Percentiles rank a stretch among this genome's conserved stretches.
Evolutionary conservation across 2,888 invertebrate species (phyloP).

Genomic region (Xestia c-nigrum): DNA sequence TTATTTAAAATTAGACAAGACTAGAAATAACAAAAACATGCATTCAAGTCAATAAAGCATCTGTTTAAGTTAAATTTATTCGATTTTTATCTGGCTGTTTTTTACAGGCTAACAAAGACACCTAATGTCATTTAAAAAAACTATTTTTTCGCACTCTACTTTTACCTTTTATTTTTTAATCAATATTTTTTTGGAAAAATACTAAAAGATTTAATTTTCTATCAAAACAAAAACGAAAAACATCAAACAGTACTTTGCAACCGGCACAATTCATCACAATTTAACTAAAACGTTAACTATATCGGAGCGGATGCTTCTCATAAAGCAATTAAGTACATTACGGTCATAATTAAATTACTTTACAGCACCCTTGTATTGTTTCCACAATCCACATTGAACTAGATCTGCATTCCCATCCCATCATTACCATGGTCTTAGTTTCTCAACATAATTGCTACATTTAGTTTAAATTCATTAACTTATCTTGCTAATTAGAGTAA

Average conservation of each 20-base stretch:
- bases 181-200: not conserved
- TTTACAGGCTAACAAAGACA: not conserved
- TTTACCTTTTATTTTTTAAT: not conserved
- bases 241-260: not conserved
- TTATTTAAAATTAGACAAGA: slow-evolving; percentile 29
- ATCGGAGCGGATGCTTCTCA: slow-evolving; percentile 20
- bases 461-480: not conserved
- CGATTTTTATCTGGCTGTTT: not conserved
- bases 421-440: slow-evolving; percentile 8
- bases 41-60: not conserved
- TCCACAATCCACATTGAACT: slow-evolving; percentile 21
- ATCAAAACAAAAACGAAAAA: not conserved
- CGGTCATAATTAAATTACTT: slow-evolving; percentile 29
- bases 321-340: slow-evolving; percentile 39
- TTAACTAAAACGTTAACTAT: slow-evolving; percentile 16
- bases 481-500: not conserved
- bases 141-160: not conserved
- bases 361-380: slow-evolving; percentile 25
- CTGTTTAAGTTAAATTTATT: not conserved
- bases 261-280: slow-evolving; percentile 1
- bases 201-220: not conserved
- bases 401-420: slow-evolving; percentile 36
- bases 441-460: slow-evolving; percentile 21
- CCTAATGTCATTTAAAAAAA: not conserved
- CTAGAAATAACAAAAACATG: slow-evolving; percentile 3